phyloP scores from a whole-genome alignment of 2,797 vertebrate genomes.

The Rallus crepitans region DNA sequence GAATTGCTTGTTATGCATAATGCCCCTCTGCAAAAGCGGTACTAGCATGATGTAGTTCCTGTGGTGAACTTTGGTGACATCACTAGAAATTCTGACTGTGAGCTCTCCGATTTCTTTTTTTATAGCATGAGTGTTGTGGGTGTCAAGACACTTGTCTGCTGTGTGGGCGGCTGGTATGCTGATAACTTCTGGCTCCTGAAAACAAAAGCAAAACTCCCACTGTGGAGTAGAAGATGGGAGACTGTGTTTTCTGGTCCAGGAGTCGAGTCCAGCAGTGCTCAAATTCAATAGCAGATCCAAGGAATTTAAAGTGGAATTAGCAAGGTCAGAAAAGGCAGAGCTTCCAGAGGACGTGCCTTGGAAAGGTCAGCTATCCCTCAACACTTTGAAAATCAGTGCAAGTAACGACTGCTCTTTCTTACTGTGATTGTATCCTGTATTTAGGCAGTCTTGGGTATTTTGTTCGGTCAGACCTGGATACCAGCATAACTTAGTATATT shows the following conservation, averaged over 20 bases:
- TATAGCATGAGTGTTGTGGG: not conserved
- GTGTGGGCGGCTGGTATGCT: too few relatives aligned
- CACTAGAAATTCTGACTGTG: not conserved
- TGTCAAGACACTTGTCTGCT: not conserved
- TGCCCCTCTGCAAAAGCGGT: not conserved
- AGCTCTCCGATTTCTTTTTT: not conserved
- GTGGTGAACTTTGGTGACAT: not conserved
- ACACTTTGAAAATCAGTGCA: not conserved
- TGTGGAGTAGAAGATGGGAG: not conserved
- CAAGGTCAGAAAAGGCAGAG: not conserved
- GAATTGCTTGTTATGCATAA: fast-evolving
- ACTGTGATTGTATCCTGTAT: not conserved
- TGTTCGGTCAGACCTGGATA: not conserved
- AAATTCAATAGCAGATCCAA: not conserved
- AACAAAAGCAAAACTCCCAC: not conserved
- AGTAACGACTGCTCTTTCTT: not conserved
- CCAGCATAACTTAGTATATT: not conserved
- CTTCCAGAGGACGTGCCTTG: not conserved
- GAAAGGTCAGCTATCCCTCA: not conserved
- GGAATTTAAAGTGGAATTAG: not conserved
- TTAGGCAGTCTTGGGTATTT: not conserved
- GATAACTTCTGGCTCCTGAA: not conserved
- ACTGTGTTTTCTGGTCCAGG: not conserved
- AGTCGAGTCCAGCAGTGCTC: not conserved
- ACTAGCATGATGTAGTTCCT: not conserved